Conservation (phyloP, 2,888 invertebrate species). For the Galerucella nymphaeae region DNA sequence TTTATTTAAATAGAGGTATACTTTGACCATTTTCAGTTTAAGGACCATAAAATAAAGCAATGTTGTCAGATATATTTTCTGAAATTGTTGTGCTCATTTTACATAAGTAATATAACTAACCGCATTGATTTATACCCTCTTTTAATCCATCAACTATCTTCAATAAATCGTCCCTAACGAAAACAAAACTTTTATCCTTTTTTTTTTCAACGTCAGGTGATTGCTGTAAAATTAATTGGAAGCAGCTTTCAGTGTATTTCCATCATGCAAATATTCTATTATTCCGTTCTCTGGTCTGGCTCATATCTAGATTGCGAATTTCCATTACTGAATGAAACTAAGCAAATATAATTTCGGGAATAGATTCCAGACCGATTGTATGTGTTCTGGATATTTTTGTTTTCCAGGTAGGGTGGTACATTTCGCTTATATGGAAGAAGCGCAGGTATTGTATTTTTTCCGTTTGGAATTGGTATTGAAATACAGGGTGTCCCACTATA, state of each 20-base stretch:
- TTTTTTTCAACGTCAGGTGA: constrained; percentile 13
- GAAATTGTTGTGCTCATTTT: no score
- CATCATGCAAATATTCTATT: constrained; percentile 28
- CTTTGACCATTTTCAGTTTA: no score
- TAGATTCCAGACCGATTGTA: constrained; percentile 32
- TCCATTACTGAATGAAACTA: constrained; percentile 43
- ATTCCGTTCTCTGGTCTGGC: constrained; percentile 21
- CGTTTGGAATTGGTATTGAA: constrained; percentile 8
- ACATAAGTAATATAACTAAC: no score
- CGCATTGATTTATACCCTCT: neutral
- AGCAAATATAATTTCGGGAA: constrained; percentile 42
- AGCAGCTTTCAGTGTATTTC: constrained; percentile 39
- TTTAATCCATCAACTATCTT: neutral
- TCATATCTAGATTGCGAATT: constrained; percentile 35
- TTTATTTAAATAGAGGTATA: no score
- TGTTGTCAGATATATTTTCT: no score
- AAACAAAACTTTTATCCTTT: constrained; percentile 1
- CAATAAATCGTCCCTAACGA: neutral
- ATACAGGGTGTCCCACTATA: no score
- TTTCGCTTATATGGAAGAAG: constrained; percentile 6
- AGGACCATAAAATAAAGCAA: no score
- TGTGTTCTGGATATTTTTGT: constrained; percentile 20
- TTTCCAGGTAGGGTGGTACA: constrained; percentile 2
- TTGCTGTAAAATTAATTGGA: constrained; percentile 40
- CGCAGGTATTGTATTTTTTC: constrained; percentile 7